These are phyloP conservation scores for Neodiprion pinetum DNA, from an alignment of 1,140 invertebrate species.

Conservation along the genomic window DNA sequence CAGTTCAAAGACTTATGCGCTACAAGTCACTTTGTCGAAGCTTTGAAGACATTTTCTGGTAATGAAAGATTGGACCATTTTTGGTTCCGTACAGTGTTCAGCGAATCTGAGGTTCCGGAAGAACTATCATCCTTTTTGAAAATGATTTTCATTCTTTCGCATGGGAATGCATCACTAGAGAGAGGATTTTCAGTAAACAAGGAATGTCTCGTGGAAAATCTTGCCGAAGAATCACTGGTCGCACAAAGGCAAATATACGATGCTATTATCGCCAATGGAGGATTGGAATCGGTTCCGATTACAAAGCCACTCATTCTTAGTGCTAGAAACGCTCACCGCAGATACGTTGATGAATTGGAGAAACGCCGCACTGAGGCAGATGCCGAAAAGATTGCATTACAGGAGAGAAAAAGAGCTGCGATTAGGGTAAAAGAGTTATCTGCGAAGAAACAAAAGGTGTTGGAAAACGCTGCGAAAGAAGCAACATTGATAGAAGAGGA, in stretches of 20 bases:
- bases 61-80: too few relatives aligned
- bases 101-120: too few relatives aligned
- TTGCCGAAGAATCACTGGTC: too few relatives aligned
- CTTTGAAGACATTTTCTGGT: conserved; percentile 8
- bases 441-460: not conserved
- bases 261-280: conserved; percentile 20
- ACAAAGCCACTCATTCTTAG: conserved; percentile 7
- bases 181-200: too few relatives aligned
- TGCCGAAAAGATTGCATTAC: conserved; percentile 1
- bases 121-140: too few relatives aligned
- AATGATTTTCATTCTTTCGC: too few relatives aligned
- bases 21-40: conserved; percentile 6
- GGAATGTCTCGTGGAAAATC: too few relatives aligned
- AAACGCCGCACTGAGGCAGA: not conserved
- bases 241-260: too few relatives aligned
- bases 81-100: too few relatives aligned
- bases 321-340: conserved; percentile 6
- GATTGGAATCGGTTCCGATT: conserved; percentile 22
- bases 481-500: conserved; percentile 2
- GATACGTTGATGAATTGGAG: not conserved
- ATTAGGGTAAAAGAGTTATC: conserved; percentile 4
- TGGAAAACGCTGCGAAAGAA: not conserved
- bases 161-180: too few relatives aligned
- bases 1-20: conserved; percentile 15
- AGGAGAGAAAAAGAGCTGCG: not conserved